A percentile compares a stretch with the other conserved stretches of the same genome.
Evolutionary conservation across 2,888 invertebrate genomes (phyloP).

Genomic region (Pogonocherus hispidulus): DNA sequence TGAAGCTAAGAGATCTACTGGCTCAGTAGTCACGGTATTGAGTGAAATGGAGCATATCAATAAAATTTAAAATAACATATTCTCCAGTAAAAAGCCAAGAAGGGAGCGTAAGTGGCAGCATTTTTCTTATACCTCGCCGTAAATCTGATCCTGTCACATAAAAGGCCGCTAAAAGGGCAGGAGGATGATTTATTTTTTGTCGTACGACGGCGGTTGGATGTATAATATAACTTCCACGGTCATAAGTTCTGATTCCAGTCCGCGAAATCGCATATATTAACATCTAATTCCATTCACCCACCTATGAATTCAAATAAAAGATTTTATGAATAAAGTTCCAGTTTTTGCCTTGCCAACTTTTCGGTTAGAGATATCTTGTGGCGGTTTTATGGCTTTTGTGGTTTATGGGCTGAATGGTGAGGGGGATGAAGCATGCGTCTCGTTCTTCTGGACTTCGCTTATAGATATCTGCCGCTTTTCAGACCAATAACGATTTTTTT

Average conservation of each 20-base stretch:
- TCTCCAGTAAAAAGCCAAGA: neutral
- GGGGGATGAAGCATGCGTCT: neutral
- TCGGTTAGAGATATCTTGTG: slow-evolving; percentile 28
- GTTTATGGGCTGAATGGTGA: slow-evolving; percentile 22
- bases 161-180: slow-evolving; percentile 45
- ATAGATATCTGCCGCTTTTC: too few species aligned
- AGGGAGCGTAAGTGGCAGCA: slow-evolving; percentile 16
- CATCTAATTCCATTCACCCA: slow-evolving; percentile 42
- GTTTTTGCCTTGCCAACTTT: slow-evolving; percentile 33
- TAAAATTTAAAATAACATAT: neutral
- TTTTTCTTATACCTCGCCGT: slow-evolving; percentile 32
- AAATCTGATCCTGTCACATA: slow-evolving; percentile 47
- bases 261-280: slow-evolving; percentile 42
- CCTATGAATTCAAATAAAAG: slow-evolving; percentile 46
- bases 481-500: too few species aligned
- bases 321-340: slow-evolving; percentile 47
- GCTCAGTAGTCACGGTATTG: too few species aligned
- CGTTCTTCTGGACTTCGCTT: neutral
- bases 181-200: slow-evolving; percentile 51
- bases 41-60: too few species aligned
- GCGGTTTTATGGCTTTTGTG: slow-evolving; percentile 36
- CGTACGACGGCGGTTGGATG: slow-evolving; percentile 16
- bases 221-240: slow-evolving; percentile 35
- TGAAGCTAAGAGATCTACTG: too few species aligned
- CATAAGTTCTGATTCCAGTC: slow-evolving; percentile 38